These are phyloP conservation scores for Antedon mediterranea DNA, from an alignment of 53 echinoderm and acorn worm genomes.

Conservation along the genomic window DNA sequence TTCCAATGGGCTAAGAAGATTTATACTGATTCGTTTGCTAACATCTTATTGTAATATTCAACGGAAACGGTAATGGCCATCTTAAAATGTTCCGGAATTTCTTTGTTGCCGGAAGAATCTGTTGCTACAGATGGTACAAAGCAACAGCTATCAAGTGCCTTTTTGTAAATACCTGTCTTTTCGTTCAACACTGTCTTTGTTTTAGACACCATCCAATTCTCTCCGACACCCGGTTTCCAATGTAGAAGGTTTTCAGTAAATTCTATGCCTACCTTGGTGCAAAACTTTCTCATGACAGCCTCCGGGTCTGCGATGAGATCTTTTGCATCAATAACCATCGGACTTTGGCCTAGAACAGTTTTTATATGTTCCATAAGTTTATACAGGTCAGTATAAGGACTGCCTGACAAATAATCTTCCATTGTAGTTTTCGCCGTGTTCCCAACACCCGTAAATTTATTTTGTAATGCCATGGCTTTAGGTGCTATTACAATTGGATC, in stretches of 20 bases:
- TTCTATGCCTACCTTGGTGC: slow-evolving; percentile 9
- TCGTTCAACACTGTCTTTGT: not conserved
- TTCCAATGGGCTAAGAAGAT: no score
- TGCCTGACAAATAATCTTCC: not conserved
- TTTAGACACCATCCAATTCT: not conserved
- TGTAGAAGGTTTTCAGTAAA: slow-evolving; percentile 9
- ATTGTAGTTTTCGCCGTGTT: not conserved
- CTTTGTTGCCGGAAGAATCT: not conserved
- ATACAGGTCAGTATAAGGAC: not conserved
- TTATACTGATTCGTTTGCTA: no score
- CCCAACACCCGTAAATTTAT: not conserved
- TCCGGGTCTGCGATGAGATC: slow-evolving; percentile 19
- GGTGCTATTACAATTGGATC: not conserved
- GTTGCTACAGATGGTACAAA: not conserved
- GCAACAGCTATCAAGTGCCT: not conserved
- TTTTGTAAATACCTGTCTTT: not conserved
- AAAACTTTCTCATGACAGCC: slow-evolving; percentile 11
- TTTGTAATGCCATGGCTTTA: not conserved
- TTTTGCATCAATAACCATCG: slow-evolving; percentile 26
- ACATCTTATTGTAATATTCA: not conserved
- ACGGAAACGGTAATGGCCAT: not conserved
- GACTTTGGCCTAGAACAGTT: not conserved
- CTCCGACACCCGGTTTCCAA: slow-evolving; percentile 16
- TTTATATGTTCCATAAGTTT: not conserved
- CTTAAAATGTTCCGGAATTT: not conserved